Evolutionary conservation across 2,888 invertebrate genomes (phyloP), one percentile per base, ranked within the genome.

Genomic region (Hartigia nigra): DNA sequence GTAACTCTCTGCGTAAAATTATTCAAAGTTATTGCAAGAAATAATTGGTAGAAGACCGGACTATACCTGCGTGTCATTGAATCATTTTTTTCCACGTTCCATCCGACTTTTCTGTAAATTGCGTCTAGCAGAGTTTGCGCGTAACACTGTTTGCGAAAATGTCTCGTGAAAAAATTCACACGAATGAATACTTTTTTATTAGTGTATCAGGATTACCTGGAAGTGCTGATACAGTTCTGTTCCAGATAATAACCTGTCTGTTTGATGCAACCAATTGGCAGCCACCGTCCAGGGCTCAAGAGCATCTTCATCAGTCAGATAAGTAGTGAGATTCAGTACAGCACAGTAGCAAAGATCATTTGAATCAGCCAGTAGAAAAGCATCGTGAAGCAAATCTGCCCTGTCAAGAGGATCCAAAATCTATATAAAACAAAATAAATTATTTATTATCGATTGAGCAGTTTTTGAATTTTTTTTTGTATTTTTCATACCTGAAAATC

Each of bases 201-300:
- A 31, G 39, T 70, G 36, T 23, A 36, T n/a, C n/a, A n/a, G n/a
- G n/a, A 32, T 78, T 79, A 82, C 82, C 82, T 82, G 82, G 74
- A 82, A 82, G 12, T 78, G 76, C 70, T 78, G 82, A 79, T 82
- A 80, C 70, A 82, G 23, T n/a, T 31, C 23, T 55, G 80, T 84
- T 36, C 78, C 76, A 2, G 35, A 74, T n/a, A 86, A 74, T 35
- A 86, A 80, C 70, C 82, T 83, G 74, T 83, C 82, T 77, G 82
- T 78, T 12, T 74, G 81, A 11, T 78, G 69, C 69, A 86, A 74
- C 86, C 86, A 86, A 75, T 83, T 82, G 70, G 75, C 74, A 31
- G 81, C 81, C 12, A 86, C 81, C 12, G 72, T 81, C 86, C 86
- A 86, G 1, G 86, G 85, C 69, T 86, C 84, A 78, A 84, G 80